phyloP scores from a whole-genome alignment of 2,888 invertebrate species.

The Allygus modestus region DNA sequence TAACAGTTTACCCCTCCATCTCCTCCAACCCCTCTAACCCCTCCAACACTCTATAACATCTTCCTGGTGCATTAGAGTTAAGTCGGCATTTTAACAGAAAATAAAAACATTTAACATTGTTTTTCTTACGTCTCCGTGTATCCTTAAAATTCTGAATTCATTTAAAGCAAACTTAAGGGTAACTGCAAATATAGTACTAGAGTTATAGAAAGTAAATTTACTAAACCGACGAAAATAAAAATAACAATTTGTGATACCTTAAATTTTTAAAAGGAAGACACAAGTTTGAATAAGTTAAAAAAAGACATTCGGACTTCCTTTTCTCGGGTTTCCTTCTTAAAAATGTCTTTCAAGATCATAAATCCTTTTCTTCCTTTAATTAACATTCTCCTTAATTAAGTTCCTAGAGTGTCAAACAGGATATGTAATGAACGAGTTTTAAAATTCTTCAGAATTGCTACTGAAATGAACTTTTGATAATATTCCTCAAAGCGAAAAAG shows the following conservation, averaged over 20 bases:
- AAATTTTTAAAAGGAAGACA: background rate
- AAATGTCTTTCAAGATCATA: background rate
- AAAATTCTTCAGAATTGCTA: too few species aligned
- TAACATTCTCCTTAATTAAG: slow-evolving; percentile 16
- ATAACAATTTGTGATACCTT: too few species aligned
- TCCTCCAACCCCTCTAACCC: background rate
- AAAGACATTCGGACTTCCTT: background rate
- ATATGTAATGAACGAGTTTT: background rate
- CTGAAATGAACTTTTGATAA: too few species aligned
- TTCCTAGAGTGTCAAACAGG: background rate
- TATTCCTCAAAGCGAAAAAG: too few species aligned
- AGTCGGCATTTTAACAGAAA: background rate
- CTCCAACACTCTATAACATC: background rate
- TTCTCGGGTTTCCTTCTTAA: background rate
- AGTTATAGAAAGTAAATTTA: too few species aligned
- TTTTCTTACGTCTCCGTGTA: too few species aligned
- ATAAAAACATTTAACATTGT: background rate
- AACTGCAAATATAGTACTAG: too few species aligned
- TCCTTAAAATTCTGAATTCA: too few species aligned
- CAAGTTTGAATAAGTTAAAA: background rate
- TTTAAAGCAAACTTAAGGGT: too few species aligned
- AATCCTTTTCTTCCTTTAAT: slow-evolving; percentile 4
- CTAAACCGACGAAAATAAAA: too few species aligned
- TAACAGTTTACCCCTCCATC: background rate
- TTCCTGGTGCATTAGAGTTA: background rate